Percentiles rank a stretch among this genome's conserved stretches.
phyloP scores from a whole-genome alignment of 1,140 invertebrate genomes.

The Nilaparvata lugens region DNA sequence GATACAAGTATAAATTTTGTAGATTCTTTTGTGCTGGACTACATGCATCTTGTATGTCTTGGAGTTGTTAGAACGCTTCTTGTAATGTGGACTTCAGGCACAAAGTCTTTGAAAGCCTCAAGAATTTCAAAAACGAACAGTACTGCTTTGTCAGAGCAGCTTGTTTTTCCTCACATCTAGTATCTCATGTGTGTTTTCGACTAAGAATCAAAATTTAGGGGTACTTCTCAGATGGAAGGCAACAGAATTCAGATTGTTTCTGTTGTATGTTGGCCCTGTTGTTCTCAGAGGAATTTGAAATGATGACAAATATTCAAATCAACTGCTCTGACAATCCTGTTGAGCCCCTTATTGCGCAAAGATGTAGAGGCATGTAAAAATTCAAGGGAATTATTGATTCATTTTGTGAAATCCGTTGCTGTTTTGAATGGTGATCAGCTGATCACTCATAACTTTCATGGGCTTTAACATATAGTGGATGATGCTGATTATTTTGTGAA shows the following conservation, averaged over 20 bases:
- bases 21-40: constrained; percentile 9
- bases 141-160: too few relatives aligned
- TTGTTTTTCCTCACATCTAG: neutral
- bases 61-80: constrained; percentile 35
- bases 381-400: too few relatives aligned
- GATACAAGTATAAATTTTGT: constrained; percentile 32
- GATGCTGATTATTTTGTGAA: too few relatives aligned
- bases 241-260: constrained; percentile 34
- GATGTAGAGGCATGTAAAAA: too few relatives aligned
- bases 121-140: neutral
- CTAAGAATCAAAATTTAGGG: constrained; percentile 1
- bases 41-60: constrained; percentile 33
- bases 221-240: constrained; percentile 31
- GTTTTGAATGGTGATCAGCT: too few relatives aligned
- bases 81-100: constrained; percentile 24
- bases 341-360: too few relatives aligned
- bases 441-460: too few relatives aligned
- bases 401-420: too few relatives aligned
- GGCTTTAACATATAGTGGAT: too few relatives aligned
- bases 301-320: constrained; percentile 7
- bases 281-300: constrained; percentile 18
- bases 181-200: neutral
- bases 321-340: constrained; percentile 25
- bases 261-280: constrained; percentile 33
- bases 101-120: too few relatives aligned